phyloP scores from a whole-genome alignment of 2,113 vertebrate genomes.

The Etheostoma cragini region DNA sequence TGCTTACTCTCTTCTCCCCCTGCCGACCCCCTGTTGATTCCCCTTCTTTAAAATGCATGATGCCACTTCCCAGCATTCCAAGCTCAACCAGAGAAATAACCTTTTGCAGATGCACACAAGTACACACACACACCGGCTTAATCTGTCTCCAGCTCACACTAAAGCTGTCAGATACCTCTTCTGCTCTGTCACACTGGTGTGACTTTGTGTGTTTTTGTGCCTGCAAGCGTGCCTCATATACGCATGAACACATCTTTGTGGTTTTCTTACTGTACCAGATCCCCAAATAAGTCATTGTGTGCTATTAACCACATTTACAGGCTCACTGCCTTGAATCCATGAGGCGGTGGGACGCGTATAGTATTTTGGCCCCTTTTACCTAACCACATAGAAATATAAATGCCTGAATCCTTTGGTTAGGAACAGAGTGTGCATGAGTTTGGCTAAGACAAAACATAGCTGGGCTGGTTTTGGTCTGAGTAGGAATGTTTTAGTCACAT shows the following conservation, averaged over 20 bases:
- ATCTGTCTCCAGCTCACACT: conserved; percentile 36
- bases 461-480: conserved; percentile 72
- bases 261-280: conserved; percentile 34
- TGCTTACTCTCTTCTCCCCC: conserved; percentile 20
- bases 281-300: conserved; percentile 20
- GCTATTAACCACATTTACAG: conserved; percentile 35
- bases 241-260: conserved; percentile 29
- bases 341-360: conserved; percentile 2
- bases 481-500: conserved; percentile 74
- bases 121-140: neutral
- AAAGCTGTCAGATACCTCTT: conserved; percentile 33
- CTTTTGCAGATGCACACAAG: conserved; percentile 14
- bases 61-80: conserved; percentile 23
- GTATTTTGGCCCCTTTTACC: conserved; percentile 25
- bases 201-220: conserved; percentile 26
- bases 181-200: conserved; percentile 22
- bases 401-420: conserved; percentile 40
- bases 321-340: conserved; percentile 1
- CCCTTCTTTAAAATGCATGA: conserved; percentile 53
- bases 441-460: conserved; percentile 62
- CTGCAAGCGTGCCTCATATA: neutral
- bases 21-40: conserved; percentile 34
- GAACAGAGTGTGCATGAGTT: conserved; percentile 35
- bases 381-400: conserved; percentile 44
- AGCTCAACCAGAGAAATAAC: conserved; percentile 29